phyloP scores from a whole-genome alignment of 1,140 invertebrate genomes.

The Tetramorium alpestre region DNA sequence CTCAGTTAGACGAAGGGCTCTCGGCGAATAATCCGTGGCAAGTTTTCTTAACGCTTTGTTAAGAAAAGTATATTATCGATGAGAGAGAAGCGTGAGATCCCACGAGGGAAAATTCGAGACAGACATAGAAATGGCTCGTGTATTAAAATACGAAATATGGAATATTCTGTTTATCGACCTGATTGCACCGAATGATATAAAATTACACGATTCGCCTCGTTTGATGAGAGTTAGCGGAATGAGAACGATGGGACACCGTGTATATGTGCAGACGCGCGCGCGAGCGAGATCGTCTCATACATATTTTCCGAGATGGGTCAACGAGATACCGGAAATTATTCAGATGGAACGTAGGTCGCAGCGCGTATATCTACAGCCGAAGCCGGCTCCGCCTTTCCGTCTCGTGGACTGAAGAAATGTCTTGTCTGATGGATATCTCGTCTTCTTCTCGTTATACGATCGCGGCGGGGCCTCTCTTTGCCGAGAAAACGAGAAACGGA shows the following conservation, averaged over 20 bases:
- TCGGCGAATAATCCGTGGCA: neutral
- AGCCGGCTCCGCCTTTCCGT: constrained; percentile 36
- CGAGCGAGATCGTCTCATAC: constrained; percentile 41
- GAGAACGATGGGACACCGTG: neutral
- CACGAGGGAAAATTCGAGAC: neutral
- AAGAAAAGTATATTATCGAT: neutral
- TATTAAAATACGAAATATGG: neutral
- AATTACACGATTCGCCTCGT: neutral
- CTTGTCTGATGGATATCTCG: constrained; percentile 28
- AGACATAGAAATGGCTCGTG: neutral
- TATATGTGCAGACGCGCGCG: neutral
- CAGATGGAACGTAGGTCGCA: constrained; percentile 66
- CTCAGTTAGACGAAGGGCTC: neutral
- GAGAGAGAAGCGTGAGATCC: neutral
- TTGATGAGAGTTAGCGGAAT: neutral
- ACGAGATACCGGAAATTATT: constrained; percentile 76
- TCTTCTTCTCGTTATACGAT: constrained; percentile 8
- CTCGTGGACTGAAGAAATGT: constrained; percentile 12
- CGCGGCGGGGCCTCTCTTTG: neutral
- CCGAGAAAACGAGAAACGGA: neutral
- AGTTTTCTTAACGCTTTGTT: neutral
- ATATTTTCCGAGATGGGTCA: constrained; percentile 75
- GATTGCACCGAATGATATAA: neutral
- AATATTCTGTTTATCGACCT: neutral
- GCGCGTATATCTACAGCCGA: neutral